Evolutionary conservation across 1,140 invertebrate genomes (phyloP).

Genomic region (Drosophila tani): DNA sequence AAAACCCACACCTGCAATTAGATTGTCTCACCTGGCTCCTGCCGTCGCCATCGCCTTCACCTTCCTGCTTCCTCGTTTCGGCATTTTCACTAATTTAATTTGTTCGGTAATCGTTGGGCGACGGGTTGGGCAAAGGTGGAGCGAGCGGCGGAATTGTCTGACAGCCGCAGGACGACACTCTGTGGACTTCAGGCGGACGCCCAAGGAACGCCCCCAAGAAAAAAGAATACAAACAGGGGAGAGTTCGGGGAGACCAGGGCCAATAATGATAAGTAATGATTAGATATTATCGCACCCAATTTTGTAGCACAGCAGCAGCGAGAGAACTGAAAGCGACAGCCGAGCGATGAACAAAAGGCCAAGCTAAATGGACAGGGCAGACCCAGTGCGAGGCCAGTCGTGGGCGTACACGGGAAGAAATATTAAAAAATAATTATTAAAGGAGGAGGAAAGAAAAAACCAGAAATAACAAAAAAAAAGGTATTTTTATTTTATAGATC

Average conservation of each 20-base stretch:
- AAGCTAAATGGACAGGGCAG: constrained; percentile 27
- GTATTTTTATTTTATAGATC: too few relatives aligned
- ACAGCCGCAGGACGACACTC: constrained; percentile 8
- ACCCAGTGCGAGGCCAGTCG: background rate
- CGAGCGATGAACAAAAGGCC: constrained; percentile 29
- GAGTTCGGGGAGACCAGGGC: constrained; percentile 33
- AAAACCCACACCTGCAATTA: constrained; percentile 55
- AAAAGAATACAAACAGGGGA: constrained; percentile 12
- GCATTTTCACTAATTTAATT: constrained; percentile 78
- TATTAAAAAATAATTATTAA: background rate
- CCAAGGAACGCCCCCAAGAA: constrained; percentile 47
- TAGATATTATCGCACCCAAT: constrained; percentile 80
- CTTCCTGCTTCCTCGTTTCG: constrained; percentile 44
- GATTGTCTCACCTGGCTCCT: constrained; percentile 63
- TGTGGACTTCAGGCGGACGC: constrained; percentile 15
- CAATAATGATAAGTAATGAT: constrained; percentile 83
- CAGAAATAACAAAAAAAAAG: background rate
- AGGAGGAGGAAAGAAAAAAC: background rate
- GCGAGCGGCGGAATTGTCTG: constrained; percentile 16
- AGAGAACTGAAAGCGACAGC: constrained; percentile 55
- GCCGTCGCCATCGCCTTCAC: background rate
- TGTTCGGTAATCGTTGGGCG: constrained; percentile 66
- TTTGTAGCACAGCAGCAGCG: constrained; percentile 40
- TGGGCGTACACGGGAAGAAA: constrained; percentile 9
- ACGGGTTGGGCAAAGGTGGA: constrained; percentile 20